These are phyloP conservation scores for Pyrrhosoma nymphula DNA, from an alignment of 2,888 invertebrate species.

Conservation along the genomic window DNA sequence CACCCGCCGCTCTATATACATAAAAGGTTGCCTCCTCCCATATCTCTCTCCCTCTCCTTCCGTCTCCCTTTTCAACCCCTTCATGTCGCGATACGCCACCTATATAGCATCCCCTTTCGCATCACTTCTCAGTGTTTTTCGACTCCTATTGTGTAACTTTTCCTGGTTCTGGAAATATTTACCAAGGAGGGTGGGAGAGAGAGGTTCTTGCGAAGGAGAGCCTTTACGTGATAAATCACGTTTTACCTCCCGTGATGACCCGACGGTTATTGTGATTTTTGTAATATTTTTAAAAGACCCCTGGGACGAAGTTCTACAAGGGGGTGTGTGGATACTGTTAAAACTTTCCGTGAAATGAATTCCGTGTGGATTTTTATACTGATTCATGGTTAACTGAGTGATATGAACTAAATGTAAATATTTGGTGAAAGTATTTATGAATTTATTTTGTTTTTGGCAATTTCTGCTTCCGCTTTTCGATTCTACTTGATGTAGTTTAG, in stretches of 20 bases:
- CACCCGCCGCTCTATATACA: neutral
- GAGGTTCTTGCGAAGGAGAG: neutral
- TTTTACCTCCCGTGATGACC: neutral
- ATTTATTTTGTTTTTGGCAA: too few relatives aligned
- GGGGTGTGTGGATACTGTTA: neutral
- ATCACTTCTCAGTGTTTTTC: neutral
- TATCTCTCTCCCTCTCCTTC: neutral
- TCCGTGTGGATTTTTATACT: too few relatives aligned
- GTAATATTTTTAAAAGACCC: neutral
- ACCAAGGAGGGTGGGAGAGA: neutral
- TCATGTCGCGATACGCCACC: neutral
- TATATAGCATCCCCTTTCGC: neutral
- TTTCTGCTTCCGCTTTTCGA: too few relatives aligned
- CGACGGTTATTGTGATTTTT: neutral
- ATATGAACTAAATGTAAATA: too few relatives aligned
- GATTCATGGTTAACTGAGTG: too few relatives aligned
- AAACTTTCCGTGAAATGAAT: neutral
- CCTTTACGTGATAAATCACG: neutral
- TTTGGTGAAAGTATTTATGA: too few relatives aligned
- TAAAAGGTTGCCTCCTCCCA: neutral
- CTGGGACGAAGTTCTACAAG: neutral
- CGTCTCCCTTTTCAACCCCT: neutral
- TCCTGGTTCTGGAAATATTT: neutral
- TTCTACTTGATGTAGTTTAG: too few relatives aligned
- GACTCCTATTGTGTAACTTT: neutral